Base-by-base conservation (phyloP, 1,140 invertebrate genomes). In the Ceratina japonica region DNA sequence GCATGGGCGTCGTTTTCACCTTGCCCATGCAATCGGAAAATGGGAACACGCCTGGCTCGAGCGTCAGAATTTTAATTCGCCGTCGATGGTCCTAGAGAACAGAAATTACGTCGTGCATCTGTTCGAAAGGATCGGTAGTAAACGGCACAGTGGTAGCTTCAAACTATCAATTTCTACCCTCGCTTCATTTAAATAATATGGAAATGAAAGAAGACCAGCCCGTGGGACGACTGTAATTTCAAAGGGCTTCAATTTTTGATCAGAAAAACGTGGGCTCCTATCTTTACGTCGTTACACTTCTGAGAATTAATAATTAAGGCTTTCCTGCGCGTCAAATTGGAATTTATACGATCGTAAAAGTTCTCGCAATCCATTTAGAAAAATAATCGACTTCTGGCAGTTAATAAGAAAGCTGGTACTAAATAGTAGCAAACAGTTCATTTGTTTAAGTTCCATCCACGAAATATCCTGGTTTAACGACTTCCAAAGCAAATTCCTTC, bases 101-200 rank as follows among this genome's bases (percentile, higher is more conserved):
- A 59, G 20, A 24, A 16, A 71, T 71, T 71, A 71, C 15, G 51
- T 31, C 27, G 27, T 7, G 27, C 68, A 59, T 31, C 8, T 59
- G 54, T 61, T 44, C 27, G 3, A 20, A 10, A 56, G 20, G 64
- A 65, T 54, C 54, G 5, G 49, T 24, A 54, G 3, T 31, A 31
- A 31, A 31, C 27, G 27, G 27, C 27, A 31, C 27, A 24, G 61
- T 65, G 27, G 61, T 65, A 56, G 27, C 51, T 10, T 65, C 15
- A 7, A 75, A 56, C 62, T 65, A 65, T 37, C 72, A 75, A 75
- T 75, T 65, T 65, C 51, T 56, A 54, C n/a, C 62, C 62, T 22
- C 15, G 72, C 20, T 54, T 65, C 62, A 22, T 64, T 74, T 74
- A 64, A 75, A 56, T 65, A 75, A 75, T n/a, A 75, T 65, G 51